Evolutionary conservation across 2,888 invertebrate genomes (phyloP), one percentile per base, ranked within the genome.

Genomic region (Hylaea fasciaria): DNA sequence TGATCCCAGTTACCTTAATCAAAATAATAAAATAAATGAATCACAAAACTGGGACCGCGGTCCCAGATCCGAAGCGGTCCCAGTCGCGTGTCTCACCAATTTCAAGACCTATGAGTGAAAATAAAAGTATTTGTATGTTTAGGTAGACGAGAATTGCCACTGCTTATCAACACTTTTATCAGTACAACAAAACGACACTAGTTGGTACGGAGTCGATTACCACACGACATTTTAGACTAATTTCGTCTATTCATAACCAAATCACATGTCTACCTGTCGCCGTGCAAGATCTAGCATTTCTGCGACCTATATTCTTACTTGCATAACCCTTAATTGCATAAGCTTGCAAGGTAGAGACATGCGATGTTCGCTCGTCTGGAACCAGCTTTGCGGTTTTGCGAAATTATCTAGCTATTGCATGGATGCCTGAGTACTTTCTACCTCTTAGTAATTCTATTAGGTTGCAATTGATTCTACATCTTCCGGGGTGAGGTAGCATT

Each of bases 311-410:
- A 81, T 69, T 49, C 29, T 40, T 39, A 58, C 52, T 87, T 86
- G 81, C 82, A 73, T 79, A 82, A 87, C 54, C 35, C 32, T 32
- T 32, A 10, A 70, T 82, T 84, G 82, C 83, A 73, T 75, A 84
- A 85, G 71, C 61, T 22, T 53, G 72, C 67, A 71, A 61, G 48
- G 12, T 62, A 60, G 72, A 71, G 77, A 76, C 86, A 85, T 86
- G 86, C 86, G 80, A 86, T 86, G 86, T 69, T 71, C 82, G 75
- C 71, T 86, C 82, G 73, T 69, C 76, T 87, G 83, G 82, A 74
- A 78, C 78, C 62, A 62, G 63, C 61, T 52, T 49, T 64, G 66
- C 62, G 67, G 62, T 66, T 78, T 85, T 85, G 70, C 79, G 82
- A 83, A 85, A 83, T 66, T 64, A 59, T 64, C 70, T 64, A 41